These are phyloP conservation scores for Erethizon dorsatum DNA, from an alignment of 2,797 vertebrate species.

Conservation along the genomic window DNA sequence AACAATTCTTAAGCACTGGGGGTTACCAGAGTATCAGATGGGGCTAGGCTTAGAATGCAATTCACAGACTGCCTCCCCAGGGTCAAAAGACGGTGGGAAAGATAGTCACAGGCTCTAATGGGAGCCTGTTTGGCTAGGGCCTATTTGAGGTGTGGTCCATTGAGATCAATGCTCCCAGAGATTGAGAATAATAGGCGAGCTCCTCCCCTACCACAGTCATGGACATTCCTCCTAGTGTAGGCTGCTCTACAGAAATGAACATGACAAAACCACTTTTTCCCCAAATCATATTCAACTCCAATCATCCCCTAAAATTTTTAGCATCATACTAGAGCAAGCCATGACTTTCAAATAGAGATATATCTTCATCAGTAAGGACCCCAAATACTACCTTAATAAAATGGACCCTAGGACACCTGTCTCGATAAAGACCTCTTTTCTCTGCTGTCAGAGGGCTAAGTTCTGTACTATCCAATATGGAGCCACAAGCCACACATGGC, in stretches of 20 bases:
- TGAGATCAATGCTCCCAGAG: background rate
- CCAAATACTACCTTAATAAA: background rate
- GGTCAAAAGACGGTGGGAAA: background rate
- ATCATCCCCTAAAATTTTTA: background rate
- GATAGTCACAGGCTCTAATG: background rate
- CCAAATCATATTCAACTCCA: background rate
- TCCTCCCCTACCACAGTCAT: background rate
- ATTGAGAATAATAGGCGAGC: background rate
- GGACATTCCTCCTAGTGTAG: background rate
- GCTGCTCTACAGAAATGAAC: background rate
- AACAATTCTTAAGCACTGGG: background rate
- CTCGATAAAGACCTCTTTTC: background rate
- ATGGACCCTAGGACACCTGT: background rate
- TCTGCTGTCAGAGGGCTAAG: background rate
- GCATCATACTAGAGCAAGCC: background rate
- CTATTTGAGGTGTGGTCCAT: background rate
- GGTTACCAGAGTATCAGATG: background rate
- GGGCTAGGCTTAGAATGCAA: background rate
- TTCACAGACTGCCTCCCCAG: background rate
- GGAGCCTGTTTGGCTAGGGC: background rate
- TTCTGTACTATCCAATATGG: background rate
- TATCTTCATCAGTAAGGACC: background rate
- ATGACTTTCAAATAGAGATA: background rate
- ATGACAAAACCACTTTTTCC: background rate
- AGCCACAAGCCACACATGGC: background rate